Conservation (phyloP, 1,140 invertebrate genomes). For the Drosophila melanica region DNA sequence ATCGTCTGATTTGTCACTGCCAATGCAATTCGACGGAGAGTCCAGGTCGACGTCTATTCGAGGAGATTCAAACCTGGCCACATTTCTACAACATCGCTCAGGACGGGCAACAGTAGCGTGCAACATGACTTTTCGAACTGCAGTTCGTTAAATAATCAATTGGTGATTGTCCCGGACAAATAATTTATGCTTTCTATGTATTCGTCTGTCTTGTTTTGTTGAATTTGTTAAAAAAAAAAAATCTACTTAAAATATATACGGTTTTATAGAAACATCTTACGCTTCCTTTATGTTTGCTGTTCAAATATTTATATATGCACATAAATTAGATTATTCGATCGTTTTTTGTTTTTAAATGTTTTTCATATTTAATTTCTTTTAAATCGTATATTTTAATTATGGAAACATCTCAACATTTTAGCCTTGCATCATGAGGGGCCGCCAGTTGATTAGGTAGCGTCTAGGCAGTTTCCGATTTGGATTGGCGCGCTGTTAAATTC, state of each 20-base stretch:
- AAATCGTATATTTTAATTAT: constrained; percentile 53
- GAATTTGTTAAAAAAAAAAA: neutral
- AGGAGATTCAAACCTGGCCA: constrained; percentile 79
- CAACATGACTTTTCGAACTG: constrained; percentile 35
- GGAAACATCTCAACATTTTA: constrained; percentile 52
- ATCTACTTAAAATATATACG: neutral
- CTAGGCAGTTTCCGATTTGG: constrained; percentile 59
- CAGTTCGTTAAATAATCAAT: constrained; percentile 3
- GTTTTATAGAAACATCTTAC: neutral
- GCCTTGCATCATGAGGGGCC: constrained; percentile 16
- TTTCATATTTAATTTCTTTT: constrained; percentile 49
- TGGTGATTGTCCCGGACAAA: constrained; percentile 34
- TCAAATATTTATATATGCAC: neutral
- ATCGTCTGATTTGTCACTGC: constrained; percentile 85
- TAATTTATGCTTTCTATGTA: constrained; percentile 5
- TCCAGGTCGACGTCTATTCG: constrained; percentile 74
- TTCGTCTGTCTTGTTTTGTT: constrained; percentile 6
- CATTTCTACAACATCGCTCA: constrained; percentile 75
- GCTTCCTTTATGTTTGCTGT: too few species aligned
- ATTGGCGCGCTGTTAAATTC: constrained; percentile 51
- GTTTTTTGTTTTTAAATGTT: constrained; percentile 20
- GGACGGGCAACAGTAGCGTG: constrained; percentile 38
- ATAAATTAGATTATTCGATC: constrained; percentile 18
- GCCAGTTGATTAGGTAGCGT: constrained; percentile 36
- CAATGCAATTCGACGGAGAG: constrained; percentile 84